These are phyloP conservation scores for Alces alces DNA, from an alignment of 2,113 vertebrate genomes.

Conservation along the genomic window DNA sequence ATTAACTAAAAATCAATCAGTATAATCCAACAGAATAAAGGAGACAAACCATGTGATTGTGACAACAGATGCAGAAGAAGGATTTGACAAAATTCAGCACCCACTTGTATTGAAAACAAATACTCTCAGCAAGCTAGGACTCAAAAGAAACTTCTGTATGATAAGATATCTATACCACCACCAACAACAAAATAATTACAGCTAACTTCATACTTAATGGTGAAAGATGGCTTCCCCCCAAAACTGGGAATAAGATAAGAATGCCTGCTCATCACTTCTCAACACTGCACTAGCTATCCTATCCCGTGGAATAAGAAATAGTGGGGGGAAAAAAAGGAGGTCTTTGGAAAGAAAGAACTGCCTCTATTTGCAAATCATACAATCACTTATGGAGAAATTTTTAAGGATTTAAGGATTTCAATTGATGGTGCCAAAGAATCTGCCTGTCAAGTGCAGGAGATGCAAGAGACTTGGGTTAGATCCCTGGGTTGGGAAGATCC, in stretches of 20 bases:
- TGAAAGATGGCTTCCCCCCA: neutral
- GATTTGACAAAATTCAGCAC: neutral
- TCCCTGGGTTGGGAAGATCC: neutral
- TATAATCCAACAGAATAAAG: neutral
- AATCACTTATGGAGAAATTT: neutral
- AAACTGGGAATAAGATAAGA: neutral
- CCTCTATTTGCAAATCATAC: neutral
- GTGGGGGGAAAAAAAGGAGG: neutral
- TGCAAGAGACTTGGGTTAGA: neutral
- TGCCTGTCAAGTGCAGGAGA: neutral
- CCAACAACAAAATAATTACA: neutral
- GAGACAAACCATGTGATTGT: neutral
- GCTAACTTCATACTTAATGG: neutral
- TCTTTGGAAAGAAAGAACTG: neutral
- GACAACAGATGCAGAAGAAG: neutral
- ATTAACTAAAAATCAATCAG: neutral
- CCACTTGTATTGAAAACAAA: neutral
- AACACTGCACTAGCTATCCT: neutral
- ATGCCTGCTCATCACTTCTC: neutral
- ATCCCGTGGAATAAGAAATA: neutral
- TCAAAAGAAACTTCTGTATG: neutral
- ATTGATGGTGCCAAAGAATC: neutral
- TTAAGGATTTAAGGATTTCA: neutral
- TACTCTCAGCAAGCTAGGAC: neutral
- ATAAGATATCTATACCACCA: neutral